Evolutionary conservation across 2,113 vertebrate genomes (phyloP).

Genomic region (Cavia porcellus): DNA sequence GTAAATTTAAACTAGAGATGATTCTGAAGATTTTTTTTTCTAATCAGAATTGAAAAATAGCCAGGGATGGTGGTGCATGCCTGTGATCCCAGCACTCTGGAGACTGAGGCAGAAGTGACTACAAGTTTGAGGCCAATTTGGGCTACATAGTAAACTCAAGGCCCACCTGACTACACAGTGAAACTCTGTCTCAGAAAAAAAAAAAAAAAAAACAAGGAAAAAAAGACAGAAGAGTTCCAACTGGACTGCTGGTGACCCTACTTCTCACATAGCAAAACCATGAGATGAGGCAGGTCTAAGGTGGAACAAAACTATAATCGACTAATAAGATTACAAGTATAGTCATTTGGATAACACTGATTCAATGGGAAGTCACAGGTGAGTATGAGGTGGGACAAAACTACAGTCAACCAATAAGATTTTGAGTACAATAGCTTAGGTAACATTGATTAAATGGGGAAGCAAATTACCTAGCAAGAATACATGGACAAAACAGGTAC

Average conservation of each 20-base stretch:
- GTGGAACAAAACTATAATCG: not conserved
- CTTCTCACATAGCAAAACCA: not conserved
- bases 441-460: too few species aligned
- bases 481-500: too few species aligned
- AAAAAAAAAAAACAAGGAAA: not conserved
- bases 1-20: slow-evolving; percentile 17
- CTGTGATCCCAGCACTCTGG: not conserved
- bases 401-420: too few species aligned
- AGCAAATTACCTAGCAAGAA: too few species aligned
- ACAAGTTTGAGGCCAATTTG: not conserved
- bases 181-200: not conserved
- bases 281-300: not conserved
- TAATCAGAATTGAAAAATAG: not conserved
- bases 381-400: too few species aligned
- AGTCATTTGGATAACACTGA: too few species aligned
- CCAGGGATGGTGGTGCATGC: too few species aligned
- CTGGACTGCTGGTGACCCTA: not conserved
- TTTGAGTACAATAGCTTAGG: too few species aligned
- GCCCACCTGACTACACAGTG: not conserved
- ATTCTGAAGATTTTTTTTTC: slow-evolving; percentile 30
- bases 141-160: not conserved
- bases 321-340: not conserved
- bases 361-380: too few species aligned
- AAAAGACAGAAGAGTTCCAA: not conserved
- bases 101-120: not conserved